phyloP scores from a whole-genome alignment of 2,113 vertebrate genomes.

The Esox niger region DNA sequence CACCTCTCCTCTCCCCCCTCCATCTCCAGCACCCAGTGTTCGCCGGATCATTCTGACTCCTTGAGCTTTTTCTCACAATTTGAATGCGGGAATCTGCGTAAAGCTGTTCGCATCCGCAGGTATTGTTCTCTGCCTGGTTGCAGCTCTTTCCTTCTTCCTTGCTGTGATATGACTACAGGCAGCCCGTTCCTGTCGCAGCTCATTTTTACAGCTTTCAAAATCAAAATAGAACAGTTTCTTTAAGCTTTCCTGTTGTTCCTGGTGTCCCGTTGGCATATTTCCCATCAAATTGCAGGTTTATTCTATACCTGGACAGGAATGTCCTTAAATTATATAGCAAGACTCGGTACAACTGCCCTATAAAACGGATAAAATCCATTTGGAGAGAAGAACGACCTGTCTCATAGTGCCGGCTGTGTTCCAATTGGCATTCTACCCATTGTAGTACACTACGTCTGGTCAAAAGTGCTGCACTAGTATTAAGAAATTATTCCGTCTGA shows the following conservation, averaged over 20 bases:
- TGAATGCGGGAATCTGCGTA: conserved; percentile 88
- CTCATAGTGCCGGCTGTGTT: no score
- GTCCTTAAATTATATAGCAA: background rate
- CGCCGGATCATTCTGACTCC: conserved; percentile 48
- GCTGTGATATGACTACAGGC: background rate
- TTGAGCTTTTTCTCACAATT: conserved; percentile 85
- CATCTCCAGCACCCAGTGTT: conserved; percentile 56
- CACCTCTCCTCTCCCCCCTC: background rate
- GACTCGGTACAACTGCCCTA: background rate
- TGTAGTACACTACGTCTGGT: background rate
- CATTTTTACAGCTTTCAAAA: background rate
- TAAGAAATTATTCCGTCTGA: no score
- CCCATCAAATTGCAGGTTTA: conserved; percentile 23
- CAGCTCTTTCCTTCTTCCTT: background rate
- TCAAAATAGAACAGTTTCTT: background rate
- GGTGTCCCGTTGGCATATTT: conserved; percentile 9
- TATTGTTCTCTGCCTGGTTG: conserved; percentile 48
- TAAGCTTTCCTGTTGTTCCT: conserved; percentile 15
- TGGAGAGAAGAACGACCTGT: no score
- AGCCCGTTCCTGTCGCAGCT: background rate
- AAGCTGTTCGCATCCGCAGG: conserved; percentile 87
- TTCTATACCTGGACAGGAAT: conserved; percentile 14
- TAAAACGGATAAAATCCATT: background rate
- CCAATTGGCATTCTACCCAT: background rate
- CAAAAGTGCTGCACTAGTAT: no score